These are phyloP conservation scores for Pluvialis apricaria DNA, from an alignment of 2,113 vertebrate species.

Conservation along the genomic window DNA sequence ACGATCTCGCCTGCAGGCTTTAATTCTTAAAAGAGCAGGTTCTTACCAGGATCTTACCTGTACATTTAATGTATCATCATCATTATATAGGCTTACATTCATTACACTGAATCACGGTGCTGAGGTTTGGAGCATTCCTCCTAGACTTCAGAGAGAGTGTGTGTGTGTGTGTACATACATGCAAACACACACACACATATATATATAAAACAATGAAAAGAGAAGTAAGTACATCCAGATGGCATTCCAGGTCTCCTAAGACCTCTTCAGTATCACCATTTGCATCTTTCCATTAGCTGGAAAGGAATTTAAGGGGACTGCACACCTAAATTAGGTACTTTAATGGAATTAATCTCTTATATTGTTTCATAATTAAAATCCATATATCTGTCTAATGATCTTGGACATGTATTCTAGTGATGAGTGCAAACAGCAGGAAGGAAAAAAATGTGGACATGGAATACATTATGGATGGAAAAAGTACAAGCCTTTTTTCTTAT, in stretches of 20 bases:
- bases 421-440: neutral
- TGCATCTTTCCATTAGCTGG: neutral
- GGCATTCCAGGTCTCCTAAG: neutral
- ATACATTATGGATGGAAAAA: neutral
- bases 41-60: neutral
- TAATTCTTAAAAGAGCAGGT: neutral
- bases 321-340: neutral
- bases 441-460: neutral
- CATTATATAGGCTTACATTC: neutral
- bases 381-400: neutral
- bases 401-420: neutral
- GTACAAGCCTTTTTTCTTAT: neutral
- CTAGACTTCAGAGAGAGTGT: too few species aligned
- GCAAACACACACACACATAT: accelerated
- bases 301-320: neutral
- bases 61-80: neutral
- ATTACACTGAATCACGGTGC: neutral
- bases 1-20: neutral
- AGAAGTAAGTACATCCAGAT: neutral
- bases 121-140: neutral
- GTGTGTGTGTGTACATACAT: too few species aligned
- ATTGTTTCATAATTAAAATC: neutral
- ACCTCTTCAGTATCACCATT: neutral
- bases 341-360: neutral
- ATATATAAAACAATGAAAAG: neutral